Percentiles rank a stretch among this genome's conserved stretches.
Evolutionary conservation across 2,888 invertebrate species (phyloP).

Genomic region (Saturnia pavonia): DNA sequence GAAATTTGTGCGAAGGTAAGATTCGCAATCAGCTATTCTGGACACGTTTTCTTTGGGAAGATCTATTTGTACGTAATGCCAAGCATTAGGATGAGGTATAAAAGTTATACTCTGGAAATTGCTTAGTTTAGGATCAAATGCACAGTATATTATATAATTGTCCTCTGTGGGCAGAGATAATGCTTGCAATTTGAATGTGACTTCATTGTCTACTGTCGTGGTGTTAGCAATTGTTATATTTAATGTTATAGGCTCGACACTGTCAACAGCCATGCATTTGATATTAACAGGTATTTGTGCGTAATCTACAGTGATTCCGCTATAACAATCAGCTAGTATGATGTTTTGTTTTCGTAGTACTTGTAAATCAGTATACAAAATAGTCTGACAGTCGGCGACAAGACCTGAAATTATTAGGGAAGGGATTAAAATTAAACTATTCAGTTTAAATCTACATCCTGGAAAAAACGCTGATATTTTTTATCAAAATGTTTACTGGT

Average conservation of each 20-base stretch:
- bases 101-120: constrained; percentile 69
- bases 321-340: constrained; percentile 59
- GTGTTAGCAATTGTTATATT: constrained; percentile 69
- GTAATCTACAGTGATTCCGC: constrained; percentile 50
- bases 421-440: background rate
- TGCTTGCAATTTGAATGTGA: constrained; percentile 74
- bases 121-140: constrained; percentile 70
- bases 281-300: constrained; percentile 54
- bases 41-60: constrained; percentile 47
- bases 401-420: constrained; percentile 81
- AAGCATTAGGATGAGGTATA: constrained; percentile 79
- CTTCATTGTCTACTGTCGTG: constrained; percentile 39
- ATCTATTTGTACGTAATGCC: constrained; percentile 81
- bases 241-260: constrained; percentile 52
- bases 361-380: constrained; percentile 84
- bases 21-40: constrained; percentile 61
- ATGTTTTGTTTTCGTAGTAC: constrained; percentile 73
- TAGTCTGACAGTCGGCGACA: constrained; percentile 84
- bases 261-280: constrained; percentile 78
- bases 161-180: constrained; percentile 78
- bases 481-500: background rate
- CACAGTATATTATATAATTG: constrained; percentile 71
- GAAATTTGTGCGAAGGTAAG: constrained; percentile 48
- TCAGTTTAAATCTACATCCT: background rate
- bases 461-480: background rate